phyloP scores from a whole-genome alignment of 53 echinoderm and acorn worm genomes.

The Paracentrotus lividus region DNA sequence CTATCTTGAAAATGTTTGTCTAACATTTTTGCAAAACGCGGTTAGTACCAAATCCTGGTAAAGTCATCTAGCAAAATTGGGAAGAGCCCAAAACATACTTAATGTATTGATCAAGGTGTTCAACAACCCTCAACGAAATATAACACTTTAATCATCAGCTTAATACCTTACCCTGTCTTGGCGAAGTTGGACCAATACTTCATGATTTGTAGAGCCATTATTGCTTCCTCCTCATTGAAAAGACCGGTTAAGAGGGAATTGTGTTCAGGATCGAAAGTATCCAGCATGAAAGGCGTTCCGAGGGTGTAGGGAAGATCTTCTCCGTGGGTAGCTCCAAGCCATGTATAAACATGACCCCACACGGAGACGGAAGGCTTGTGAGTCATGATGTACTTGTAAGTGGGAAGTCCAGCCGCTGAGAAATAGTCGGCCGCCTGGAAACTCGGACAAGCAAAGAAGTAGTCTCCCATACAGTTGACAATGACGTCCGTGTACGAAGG shows the following conservation, averaged over 20 bases:
- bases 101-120: too few species aligned
- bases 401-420: not conserved
- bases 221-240: conserved; percentile 50
- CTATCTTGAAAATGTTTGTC: too few species aligned
- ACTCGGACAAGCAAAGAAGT: not conserved
- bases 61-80: too few species aligned
- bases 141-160: too few species aligned
- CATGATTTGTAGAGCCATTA: conserved; percentile 29
- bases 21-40: too few species aligned
- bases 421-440: not conserved
- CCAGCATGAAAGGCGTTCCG: conserved; percentile 34
- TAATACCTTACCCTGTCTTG: too few species aligned
- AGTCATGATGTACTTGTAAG: conserved; percentile 37
- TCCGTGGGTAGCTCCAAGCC: conserved; percentile 33
- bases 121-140: too few species aligned
- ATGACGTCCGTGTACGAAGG: conserved; percentile 28
- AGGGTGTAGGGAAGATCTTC: conserved; percentile 40
- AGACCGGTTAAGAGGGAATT: not conserved
- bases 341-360: not conserved
- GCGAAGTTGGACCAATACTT: conserved; percentile 65
- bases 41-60: too few species aligned
- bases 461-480: conserved; percentile 3
- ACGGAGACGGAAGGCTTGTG: conserved; percentile 24
- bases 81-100: too few species aligned
- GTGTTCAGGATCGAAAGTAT: not conserved